Percentiles rank a stretch among this genome's conserved stretches.
Conservation (phyloP, 2,113 vertebrate genomes). For the Thunnus maccoyii region DNA sequence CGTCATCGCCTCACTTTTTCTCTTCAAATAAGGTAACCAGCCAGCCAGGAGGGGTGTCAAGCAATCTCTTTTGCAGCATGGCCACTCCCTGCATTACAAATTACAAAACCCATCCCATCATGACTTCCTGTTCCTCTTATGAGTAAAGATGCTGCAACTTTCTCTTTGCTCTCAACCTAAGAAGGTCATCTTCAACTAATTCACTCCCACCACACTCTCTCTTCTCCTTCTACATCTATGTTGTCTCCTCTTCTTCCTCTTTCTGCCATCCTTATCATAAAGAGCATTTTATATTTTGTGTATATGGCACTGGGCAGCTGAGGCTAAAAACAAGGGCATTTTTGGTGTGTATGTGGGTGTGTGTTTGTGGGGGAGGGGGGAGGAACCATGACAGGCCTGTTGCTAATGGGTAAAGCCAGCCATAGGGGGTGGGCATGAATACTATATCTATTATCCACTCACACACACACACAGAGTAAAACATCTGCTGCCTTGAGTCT, state of each 20-base stretch:
- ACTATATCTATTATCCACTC: constrained; percentile 41
- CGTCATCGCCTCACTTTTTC: constrained; percentile 36
- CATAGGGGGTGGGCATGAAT: constrained; percentile 55
- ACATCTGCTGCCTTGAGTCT: constrained; percentile 54
- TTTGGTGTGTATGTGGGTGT: constrained; percentile 17
- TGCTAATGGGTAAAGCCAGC: constrained; percentile 46
- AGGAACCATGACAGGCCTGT: constrained; percentile 50
- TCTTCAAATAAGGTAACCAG: constrained; percentile 64
- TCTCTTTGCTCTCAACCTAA: constrained; percentile 16
- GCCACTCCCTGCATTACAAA: constrained; percentile 49
- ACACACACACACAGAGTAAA: constrained; percentile 17
- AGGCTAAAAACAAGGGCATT: constrained; percentile 10
- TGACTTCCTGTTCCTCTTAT: constrained; percentile 57
- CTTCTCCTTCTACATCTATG: background rate
- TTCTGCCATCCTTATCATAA: background rate
- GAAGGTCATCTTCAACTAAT: constrained; percentile 14
- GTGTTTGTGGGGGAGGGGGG: constrained; percentile 46
- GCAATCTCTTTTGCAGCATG: constrained; percentile 2
- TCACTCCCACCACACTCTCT: background rate
- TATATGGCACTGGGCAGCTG: background rate
- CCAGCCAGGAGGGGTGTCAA: background rate
- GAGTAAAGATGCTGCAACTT: constrained; percentile 45
- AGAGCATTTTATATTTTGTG: background rate
- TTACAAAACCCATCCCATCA: constrained; percentile 35
- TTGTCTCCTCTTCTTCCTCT: constrained; percentile 4